phyloP scores from a whole-genome alignment of 2,113 vertebrate genomes.

The Burhinus bistriatus region DNA sequence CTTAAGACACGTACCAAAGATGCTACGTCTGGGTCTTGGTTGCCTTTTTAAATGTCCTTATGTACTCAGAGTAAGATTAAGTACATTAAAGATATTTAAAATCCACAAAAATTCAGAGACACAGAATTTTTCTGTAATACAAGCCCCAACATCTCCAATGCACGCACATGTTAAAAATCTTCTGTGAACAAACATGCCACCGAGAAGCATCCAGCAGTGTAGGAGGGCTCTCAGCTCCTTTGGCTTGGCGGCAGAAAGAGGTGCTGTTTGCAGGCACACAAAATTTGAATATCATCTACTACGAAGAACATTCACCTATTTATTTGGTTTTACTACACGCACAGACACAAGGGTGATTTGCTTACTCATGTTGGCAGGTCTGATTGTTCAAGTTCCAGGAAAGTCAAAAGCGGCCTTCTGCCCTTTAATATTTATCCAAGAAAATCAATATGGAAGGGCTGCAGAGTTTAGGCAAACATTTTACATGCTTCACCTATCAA shows the following conservation, averaged over 20 bases:
- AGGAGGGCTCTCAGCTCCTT: neutral
- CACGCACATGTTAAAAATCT: rapidly evolving
- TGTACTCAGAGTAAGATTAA: neutral
- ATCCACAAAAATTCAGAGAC: neutral
- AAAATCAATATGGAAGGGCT: neutral
- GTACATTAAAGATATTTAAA: neutral
- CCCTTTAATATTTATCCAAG: constrained; percentile 25
- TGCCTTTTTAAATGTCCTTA: neutral
- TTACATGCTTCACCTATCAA: neutral
- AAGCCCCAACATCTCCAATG: rapidly evolving
- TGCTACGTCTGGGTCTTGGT: neutral
- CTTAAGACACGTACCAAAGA: neutral
- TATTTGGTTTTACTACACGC: neutral
- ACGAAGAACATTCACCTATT: neutral
- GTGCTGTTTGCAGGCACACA: neutral
- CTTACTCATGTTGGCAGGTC: neutral
- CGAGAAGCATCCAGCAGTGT: neutral
- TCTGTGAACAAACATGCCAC: neutral
- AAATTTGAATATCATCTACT: neutral
- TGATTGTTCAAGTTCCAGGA: neutral
- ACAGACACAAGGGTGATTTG: neutral
- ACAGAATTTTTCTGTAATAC: neutral
- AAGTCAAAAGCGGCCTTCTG: neutral
- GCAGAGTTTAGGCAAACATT: neutral
- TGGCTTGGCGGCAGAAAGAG: neutral